Base-by-base conservation (phyloP, 2,888 invertebrate genomes). In the Calliopum simillimum region DNA sequence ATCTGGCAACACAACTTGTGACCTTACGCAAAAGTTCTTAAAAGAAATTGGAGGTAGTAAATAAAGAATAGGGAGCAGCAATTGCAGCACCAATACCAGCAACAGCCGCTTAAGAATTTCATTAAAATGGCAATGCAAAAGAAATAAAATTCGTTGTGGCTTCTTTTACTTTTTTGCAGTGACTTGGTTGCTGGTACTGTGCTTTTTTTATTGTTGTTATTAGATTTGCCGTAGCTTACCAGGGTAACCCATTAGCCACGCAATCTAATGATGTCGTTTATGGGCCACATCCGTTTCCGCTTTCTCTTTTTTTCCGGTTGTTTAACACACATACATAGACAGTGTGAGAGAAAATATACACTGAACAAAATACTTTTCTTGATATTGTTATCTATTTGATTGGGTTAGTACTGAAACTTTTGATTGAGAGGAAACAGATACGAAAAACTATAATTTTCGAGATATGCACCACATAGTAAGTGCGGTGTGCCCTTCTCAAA, bases 151-250 rank as follows among this genome's bases (percentile, higher is more conserved):
- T 53, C 64, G 53, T 64, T 64, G 43, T 53, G 23, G 43, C 16
- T 53, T 33, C 25, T 56, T 19, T 56, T 6, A 14, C 21, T 53
- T 19, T 23, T 19, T 25, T 46, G 2, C 5, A 33, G 33, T 33
- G 33, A 33, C 41, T 51, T 53, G 19, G 41, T 41, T 19, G 16
- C 43, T 53, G 53, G 8, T 14, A 19, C 33, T 67, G 12, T 59
- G n/a, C 4, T 65, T 11, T 65, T 47, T 0, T 64, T 78, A 76
- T 73, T 72, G 69, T 71, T 73, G 72, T 71, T 71, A 47, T 61
- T 67, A 51, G 63, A 62, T 33, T 63, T 63, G 14, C 49, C 14
- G 41, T 33, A 59, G 19, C 13, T 25, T 58, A 49, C 63, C 33
- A 61, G 46, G 46, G 19, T 21, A 53, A 66, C 65, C 53, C 55